These are phyloP conservation scores for Chionomys nivalis DNA, from an alignment of 2,113 vertebrate species.

Conservation along the genomic window DNA sequence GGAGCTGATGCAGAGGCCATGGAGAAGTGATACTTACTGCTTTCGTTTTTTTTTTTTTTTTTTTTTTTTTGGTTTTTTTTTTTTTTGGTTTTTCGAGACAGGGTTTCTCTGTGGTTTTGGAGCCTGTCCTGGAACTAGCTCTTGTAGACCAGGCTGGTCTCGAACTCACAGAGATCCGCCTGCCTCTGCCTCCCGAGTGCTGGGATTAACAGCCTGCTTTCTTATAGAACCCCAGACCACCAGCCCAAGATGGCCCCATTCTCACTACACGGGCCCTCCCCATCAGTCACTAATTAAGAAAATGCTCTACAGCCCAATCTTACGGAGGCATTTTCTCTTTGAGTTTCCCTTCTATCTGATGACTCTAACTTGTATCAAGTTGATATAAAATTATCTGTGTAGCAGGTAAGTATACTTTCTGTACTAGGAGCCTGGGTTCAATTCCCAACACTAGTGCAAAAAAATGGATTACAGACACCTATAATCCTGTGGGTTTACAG, in stretches of 20 bases:
- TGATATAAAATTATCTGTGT: background rate
- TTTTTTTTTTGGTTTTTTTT: no score
- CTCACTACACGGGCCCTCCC: background rate
- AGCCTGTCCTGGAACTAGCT: no score
- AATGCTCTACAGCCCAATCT: background rate
- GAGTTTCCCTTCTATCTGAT: background rate
- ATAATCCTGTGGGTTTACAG: background rate
- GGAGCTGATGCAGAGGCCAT: no score
- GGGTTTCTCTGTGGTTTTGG: no score
- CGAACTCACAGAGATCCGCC: no score
- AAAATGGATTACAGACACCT: background rate
- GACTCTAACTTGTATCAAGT: background rate
- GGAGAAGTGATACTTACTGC: background rate
- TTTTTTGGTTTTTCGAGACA: no score
- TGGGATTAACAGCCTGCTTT: no score
- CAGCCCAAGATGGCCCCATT: no score
- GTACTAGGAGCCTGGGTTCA: background rate
- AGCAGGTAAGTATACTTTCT: background rate
- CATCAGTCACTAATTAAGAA: background rate
- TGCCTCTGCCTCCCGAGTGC: no score
- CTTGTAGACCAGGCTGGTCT: no score
- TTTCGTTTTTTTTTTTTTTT: no score
- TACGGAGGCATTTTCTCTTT: background rate
- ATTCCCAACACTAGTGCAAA: background rate
- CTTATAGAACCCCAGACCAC: background rate